phyloP scores from a whole-genome alignment of 2,888 invertebrate species.

The Drosophila acutilabella region DNA sequence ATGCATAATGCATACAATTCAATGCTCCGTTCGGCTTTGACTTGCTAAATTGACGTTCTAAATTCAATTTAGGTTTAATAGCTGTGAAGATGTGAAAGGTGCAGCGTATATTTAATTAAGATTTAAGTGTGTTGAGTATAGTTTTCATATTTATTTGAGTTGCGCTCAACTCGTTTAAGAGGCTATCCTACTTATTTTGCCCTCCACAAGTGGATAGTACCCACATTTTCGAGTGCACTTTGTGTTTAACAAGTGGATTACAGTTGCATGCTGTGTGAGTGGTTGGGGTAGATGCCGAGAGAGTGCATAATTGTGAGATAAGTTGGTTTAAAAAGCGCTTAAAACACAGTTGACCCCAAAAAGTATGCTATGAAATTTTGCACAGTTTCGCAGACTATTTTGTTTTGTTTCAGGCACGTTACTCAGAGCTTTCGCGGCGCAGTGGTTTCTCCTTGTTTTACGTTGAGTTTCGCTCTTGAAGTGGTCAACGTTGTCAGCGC shows the following conservation, averaged over 20 bases:
- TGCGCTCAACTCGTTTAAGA: conserved; percentile 41
- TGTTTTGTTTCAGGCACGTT: conserved; percentile 21
- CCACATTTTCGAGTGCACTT: conserved; percentile 18
- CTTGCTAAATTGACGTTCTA: conserved; percentile 6
- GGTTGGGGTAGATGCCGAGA: background rate
- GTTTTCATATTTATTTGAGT: conserved; percentile 35
- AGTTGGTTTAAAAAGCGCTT: conserved; percentile 48
- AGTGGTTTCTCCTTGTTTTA: conserved; percentile 11
- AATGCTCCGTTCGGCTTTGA: background rate
- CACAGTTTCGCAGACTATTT: conserved; percentile 2
- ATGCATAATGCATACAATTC: conserved; percentile 62
- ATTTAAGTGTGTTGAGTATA: conserved; percentile 15
- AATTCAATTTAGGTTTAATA: conserved; percentile 23
- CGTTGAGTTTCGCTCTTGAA: conserved; percentile 39
- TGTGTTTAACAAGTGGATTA: conserved; percentile 27
- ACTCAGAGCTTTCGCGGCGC: conserved; percentile 23
- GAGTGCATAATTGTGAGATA: conserved; percentile 40
- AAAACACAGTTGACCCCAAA: conserved; percentile 38
- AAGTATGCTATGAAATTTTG: conserved; percentile 39
- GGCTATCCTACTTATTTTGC: conserved; percentile 16
- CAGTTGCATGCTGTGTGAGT: conserved; percentile 21
- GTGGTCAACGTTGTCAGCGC: conserved; percentile 50
- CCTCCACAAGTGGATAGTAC: background rate
- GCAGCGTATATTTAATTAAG: conserved; percentile 32
- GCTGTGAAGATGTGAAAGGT: conserved; percentile 20